Percentiles rank a stretch among this genome's conserved stretches.
Conservation (phyloP, 2,888 invertebrate genomes). For the Clusia tigrina region DNA sequence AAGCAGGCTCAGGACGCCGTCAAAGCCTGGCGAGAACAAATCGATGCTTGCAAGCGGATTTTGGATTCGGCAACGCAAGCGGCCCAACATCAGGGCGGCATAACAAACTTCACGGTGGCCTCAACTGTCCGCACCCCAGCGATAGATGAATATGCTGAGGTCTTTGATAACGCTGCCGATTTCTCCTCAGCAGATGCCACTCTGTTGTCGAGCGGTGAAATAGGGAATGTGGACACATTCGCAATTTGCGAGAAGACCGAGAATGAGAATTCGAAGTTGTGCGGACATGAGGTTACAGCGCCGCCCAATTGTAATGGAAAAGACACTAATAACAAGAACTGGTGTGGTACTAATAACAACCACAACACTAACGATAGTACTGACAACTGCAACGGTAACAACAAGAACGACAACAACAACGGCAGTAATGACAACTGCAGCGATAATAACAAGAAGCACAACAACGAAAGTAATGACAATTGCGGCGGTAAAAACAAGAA, state of each 20-base stretch:
- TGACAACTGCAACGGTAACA: not conserved
- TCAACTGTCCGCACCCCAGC: too few relatives aligned
- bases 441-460: not conserved
- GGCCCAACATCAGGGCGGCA: conserved; percentile 5
- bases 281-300: not conserved
- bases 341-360: not conserved
- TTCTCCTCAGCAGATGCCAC: conserved; percentile 7
- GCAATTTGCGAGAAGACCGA: too few relatives aligned
- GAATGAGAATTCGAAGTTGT: not conserved
- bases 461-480: not conserved
- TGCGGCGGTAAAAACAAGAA: not conserved
- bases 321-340: not conserved
- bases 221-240: too few relatives aligned
- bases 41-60: conserved; percentile 37
- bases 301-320: not conserved
- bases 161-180: not conserved
- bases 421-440: conserved; percentile 3
- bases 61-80: conserved; percentile 33
- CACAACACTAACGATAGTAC: not conserved
- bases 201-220: too few relatives aligned
- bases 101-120: too few relatives aligned
- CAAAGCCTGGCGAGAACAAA: conserved; percentile 37
- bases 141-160: too few relatives aligned
- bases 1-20: conserved; percentile 36
- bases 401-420: not conserved